Evolutionary conservation across 2,113 vertebrate genomes (phyloP), one percentile per base, ranked within the genome.

Genomic region (Tauraco erythrolophus): DNA sequence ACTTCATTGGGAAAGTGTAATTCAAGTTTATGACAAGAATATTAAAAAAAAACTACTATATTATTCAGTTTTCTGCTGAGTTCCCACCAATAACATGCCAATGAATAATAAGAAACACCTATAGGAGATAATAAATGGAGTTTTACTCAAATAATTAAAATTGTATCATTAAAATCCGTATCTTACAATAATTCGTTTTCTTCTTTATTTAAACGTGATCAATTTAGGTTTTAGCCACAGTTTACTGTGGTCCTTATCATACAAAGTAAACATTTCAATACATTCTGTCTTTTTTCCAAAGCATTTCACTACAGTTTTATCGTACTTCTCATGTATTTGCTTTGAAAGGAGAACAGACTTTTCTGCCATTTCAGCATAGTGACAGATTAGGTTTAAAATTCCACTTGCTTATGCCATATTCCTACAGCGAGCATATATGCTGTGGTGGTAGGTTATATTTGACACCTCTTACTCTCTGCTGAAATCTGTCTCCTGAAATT

Each of bases 351-450:
- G 14, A 68, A 60, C 19, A 69, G 10, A 88, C 86, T 74, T 77
- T 27, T 14, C 16, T 22, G 65, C 10, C 0, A 1, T 51, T 86
- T 89, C n/a, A 28, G 4, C 0, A 0, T 17, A 90, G 35, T 37
- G 28, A 79, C 2, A 54, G 5, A 64, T 46, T 66, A 60, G 9
- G 45, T 70, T 94, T 94, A 85, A 97, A 94, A 96, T 95, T 56
- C 19, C 31, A 19, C 82, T 79, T 97, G 14, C 19, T 87, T 90
- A 18, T 33, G 11, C 19, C 16, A 17, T 80, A 27, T 83, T 88
- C 22, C n/a, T 95, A 69, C 24, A 84, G 11, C 35, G 66, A 80
- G 14, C 21, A 95, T 70, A 33, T 68, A 77, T 77, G 10, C 62
- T n/a, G 7, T 60, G 27, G 54, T 68, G 24, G 19, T 56, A 31